These are phyloP conservation scores for Etia nguti DNA, from an alignment of 2,113 vertebrate genomes.

Conservation along the genomic window DNA sequence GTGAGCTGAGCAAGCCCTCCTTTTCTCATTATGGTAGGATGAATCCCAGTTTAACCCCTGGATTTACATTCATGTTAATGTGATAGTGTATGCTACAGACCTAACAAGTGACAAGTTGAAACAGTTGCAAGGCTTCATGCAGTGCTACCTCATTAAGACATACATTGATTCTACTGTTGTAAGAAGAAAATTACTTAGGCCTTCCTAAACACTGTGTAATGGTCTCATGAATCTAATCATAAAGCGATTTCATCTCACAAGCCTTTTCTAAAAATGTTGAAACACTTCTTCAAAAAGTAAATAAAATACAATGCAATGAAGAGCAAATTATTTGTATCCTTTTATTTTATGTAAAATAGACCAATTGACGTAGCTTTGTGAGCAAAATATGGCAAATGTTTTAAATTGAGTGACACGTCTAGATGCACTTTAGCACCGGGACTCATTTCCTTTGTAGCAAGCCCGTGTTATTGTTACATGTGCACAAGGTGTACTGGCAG, in stretches of 20 bases:
- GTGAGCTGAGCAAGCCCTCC: neutral
- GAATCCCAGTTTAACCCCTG: slow-evolving; percentile 63
- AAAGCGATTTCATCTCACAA: neutral
- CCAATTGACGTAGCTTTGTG: neutral
- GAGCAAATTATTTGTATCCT: neutral
- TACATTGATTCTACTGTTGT: slow-evolving; percentile 42
- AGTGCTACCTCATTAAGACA: slow-evolving; percentile 61
- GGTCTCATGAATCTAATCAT: neutral
- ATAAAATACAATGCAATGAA: neutral
- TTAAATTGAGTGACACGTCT: neutral
- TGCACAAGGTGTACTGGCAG: neutral
- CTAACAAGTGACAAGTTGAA: slow-evolving; percentile 43
- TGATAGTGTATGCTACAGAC: slow-evolving; percentile 32
- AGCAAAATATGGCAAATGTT: neutral
- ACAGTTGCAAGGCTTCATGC: slow-evolving; percentile 64
- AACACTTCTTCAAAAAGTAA: neutral
- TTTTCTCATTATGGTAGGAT: neutral
- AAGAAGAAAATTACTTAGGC: slow-evolving; percentile 13
- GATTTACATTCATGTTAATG: slow-evolving; percentile 64
- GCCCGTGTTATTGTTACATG: neutral
- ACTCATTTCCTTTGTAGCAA: neutral
- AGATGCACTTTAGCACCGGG: neutral
- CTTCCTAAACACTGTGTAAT: slow-evolving; percentile 8
- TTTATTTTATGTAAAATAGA: neutral
- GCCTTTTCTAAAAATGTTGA: neutral